Evolutionary conservation across 2,113 vertebrate species (phyloP), one percentile per base, ranked within the genome.

Genomic region (Laticauda colubrina): DNA sequence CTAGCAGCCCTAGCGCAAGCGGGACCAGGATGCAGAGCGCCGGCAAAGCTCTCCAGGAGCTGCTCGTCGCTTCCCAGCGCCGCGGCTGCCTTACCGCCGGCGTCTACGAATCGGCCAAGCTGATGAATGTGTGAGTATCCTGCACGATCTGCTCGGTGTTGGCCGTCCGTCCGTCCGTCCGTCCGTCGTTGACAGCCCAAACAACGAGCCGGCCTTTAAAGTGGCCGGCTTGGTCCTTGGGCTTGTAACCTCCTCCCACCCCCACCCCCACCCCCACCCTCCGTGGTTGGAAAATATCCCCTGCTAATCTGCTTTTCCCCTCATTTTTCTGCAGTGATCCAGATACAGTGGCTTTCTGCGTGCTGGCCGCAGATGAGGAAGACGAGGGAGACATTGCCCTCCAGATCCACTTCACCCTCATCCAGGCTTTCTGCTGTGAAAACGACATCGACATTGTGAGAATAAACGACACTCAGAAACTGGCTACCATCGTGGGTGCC

Each of bases 371-470:
- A 0, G 99, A 99, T 1, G 98, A 99, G 93, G 98, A 99, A 93
- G 99, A 99, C 48, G 98, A 99, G 94, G 99, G 98, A 6, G 99
- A 99, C 94, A 98, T 99, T 1, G 99, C 99, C 0, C 97, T 99
- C 89, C 99, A 99, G 97, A 99, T 99, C 94, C 99, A 99, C 96
- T 99, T 99, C 96, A 99, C 99, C 0, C 98, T 99, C 89, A 99
- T 99, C 93, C 99, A 99, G 95, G 98, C 99, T 0, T 99, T 99
- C 96, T 99, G 99, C 97, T 99, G 99, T 26, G 99, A 99, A 95
- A 99, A 99, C 55, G 98, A 98, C 96, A 99, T 99, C 53, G 99
- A 99, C 97, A 99, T 99, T 9, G 99, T 99, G 93, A 97, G 99
- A 1, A 98, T 99, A 56, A 98, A 98, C 21, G 99, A 99, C 64